Evolutionary conservation across 2,888 invertebrate species (phyloP), one percentile per base, ranked within the genome.

Genomic region (Heliconius erato): DNA sequence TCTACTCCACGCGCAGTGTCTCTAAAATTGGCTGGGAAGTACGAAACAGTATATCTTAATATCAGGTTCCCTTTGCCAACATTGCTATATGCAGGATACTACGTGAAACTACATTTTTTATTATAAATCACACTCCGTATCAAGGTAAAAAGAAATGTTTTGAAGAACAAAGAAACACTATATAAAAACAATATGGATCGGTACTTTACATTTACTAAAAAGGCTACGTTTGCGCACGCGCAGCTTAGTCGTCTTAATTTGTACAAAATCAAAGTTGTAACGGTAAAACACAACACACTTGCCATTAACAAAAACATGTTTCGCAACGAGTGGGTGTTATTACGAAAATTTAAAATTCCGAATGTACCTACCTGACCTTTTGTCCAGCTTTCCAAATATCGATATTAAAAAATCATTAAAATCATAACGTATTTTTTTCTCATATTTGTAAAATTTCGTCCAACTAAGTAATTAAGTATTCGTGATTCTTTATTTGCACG

Each of bases 381-480:
- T 68, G 67, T 68, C 54, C 77, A 67, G 67, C 80, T 84, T 80
- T 84, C 80, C 74, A 83, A 82, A 80, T 68, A 28, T n/a, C 35
- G 9, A 59, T 77, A 76, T 69, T 40, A 81, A 76, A 81, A 54
- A 80, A 65, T 81, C 85, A 86, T 88, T 87, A 88, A 87, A 88
- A 85, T 85, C 85, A 85, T 85, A 86, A 87, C 80, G 83, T 86
- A 88, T 87, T 86, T 86, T n/a, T 28, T 32, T 72, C 26, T 44
- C 40, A 28, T 65, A 65, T 26, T 26, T 65, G 2, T 71, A 9
- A 40, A 40, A 40, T 40, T 40, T 40, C 40, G 59, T 7, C 4
- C 49, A 49, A 49, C 49, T 49, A 19, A 54, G 5, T 7, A 23
- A 7, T 54, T 3, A 54, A 7, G 0, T 19, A 7, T 23, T 54